phyloP scores from a whole-genome alignment of 2,113 vertebrate genomes.

The Nothocercus julius region DNA sequence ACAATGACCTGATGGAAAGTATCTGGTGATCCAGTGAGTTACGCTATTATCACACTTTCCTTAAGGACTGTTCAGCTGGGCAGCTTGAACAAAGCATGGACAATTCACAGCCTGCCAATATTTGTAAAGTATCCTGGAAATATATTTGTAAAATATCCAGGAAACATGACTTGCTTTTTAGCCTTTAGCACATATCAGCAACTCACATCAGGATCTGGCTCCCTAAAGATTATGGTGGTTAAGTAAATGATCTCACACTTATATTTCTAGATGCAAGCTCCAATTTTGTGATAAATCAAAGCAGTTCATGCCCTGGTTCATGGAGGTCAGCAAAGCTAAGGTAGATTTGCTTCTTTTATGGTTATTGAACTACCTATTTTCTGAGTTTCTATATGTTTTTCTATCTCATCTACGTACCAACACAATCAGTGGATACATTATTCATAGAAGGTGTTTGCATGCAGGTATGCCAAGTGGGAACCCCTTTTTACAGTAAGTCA shows the following conservation, averaged over 20 bases:
- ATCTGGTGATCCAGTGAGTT: slow-evolving; percentile 41
- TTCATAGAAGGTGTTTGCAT: not conserved
- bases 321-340: slow-evolving; percentile 67
- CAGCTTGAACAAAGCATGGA: slow-evolving; percentile 17
- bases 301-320: slow-evolving; percentile 65
- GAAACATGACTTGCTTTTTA: slow-evolving; percentile 23
- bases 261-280: slow-evolving; percentile 70
- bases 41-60: slow-evolving; percentile 5
- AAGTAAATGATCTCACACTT: slow-evolving; percentile 64
- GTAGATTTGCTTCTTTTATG: slow-evolving; percentile 66
- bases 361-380: slow-evolving; percentile 49
- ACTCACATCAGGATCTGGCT: slow-evolving; percentile 60
- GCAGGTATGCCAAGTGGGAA: not conserved
- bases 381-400: slow-evolving; percentile 21
- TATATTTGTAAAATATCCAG: slow-evolving; percentile 26
- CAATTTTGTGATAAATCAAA: slow-evolving; percentile 73
- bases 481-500: not conserved
- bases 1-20: not conserved
- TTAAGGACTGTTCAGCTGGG: slow-evolving; percentile 34
- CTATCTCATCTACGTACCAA: not conserved
- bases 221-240: slow-evolving; percentile 62
- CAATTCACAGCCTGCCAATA: slow-evolving; percentile 33
- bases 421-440: not conserved
- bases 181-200: slow-evolving; percentile 44
- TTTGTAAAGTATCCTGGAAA: slow-evolving; percentile 8